Evolutionary conservation across 2,888 invertebrate species (phyloP), one percentile per base, ranked within the genome.

Genomic region (Pachycephus smyrnensis): DNA sequence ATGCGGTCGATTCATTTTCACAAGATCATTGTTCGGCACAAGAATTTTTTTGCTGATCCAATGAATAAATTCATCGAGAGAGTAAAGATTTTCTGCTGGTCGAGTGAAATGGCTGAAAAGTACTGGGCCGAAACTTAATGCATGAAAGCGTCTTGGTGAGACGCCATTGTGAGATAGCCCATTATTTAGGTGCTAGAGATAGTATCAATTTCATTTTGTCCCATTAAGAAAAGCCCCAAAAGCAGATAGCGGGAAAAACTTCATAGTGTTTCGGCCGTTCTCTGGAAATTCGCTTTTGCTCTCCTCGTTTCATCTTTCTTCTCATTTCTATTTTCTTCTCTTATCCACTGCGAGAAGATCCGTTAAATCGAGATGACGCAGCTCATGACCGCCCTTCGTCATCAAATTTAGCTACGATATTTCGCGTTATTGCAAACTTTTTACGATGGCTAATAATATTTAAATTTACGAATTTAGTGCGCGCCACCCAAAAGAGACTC

Each of bases 141-240:
- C 36, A 35, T 12, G 35, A 74, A 74, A 55, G 12, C 36, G 33
- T 23, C 74, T 36, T 33, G 36, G 23, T 11, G 74, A 12, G 12
- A 71, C 23, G 3, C 33, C 74, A 23, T 35, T 71, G 23, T 30
- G 74, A n/a, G 36, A 74, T 35, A 33, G 74, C 12, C 74, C 74
- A 74, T 74, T 74, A 35, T 36, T 36, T 36, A 36, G 74, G 36
- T 36, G 11, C 74, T 74, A 36, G 33, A 74, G 74, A 74, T 36
- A 36, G 36, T 33, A 74, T 74, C 74, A 74, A 74, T 74, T 74
- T 74, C 74, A 74, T 74, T 74, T 74, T 74, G 30, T 33, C n/a
- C 32, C 73, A 15, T 74, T 35, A 35, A 35, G 74, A 23, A 11
- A 74, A 33, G 12, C 12, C 3, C 3, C 6, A 30, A 55, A 71